Evolutionary conservation across 2,113 vertebrate species (phyloP), one percentile per base, ranked within the genome.

Genomic region (Oncorhynchus masou): DNA sequence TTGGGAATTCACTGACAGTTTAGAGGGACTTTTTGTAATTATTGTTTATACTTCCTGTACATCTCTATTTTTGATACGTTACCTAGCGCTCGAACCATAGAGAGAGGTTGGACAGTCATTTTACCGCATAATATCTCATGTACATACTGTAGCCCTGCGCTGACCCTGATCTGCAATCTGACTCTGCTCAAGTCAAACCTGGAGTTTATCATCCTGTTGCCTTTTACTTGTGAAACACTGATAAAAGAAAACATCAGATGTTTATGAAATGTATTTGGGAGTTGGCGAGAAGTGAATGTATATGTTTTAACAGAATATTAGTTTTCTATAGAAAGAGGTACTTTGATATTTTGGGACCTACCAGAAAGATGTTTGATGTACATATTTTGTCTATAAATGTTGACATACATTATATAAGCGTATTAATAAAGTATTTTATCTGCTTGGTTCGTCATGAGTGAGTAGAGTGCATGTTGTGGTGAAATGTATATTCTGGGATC

Each of bases 301-400:
- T 93, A 84, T 87, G 88, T 95, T 94, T 93, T 92, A 93, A 92
- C 92, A 93, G 93, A 95, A 92, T 88, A 94, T 83, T 91, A 92
- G 92, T 95, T 96, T 96, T 96, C 95, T 97, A 96, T 91, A 85
- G 94, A 95, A 94, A 96, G 95, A 95, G 96, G 96, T 96, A 97
- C 95, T 96, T 95, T 96, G 96, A 85, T 96, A 97, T 97, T 97
- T 94, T 95, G 94, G 95, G 95, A 93, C 96, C 85, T 95, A 95
- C 91, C 88, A 90, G 93, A 93, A 95, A 94, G 95, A 95, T 95
- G 94, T 92, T 95, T 93, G 93, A 93, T 98, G 96, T 98, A 97
- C 93, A 97, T 98, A 97, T 97, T 97, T 98, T 97, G 96, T 96
- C 95, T 94, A 94, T 91, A 93, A 89, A 93, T 96, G 96, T 97